These are phyloP conservation scores for Yponomeuta cagnagella DNA, from an alignment of 2,888 invertebrate species.

Conservation along the genomic window DNA sequence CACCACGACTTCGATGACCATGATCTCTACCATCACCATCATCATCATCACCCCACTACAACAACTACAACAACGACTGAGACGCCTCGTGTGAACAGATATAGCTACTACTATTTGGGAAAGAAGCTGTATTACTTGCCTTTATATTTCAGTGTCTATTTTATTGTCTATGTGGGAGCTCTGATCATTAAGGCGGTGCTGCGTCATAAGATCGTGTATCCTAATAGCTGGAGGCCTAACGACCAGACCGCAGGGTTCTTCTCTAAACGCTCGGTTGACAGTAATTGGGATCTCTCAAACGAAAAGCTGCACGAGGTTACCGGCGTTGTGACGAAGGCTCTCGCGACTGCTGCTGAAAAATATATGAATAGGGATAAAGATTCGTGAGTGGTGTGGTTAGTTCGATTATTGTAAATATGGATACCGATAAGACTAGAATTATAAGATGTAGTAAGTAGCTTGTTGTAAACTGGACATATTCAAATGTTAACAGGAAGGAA, in stretches of 20 bases:
- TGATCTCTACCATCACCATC: slow-evolving; percentile 40
- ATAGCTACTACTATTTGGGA: slow-evolving; percentile 85
- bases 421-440: neutral
- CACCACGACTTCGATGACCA: slow-evolving; percentile 55
- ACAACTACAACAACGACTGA: slow-evolving; percentile 64
- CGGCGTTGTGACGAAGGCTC: slow-evolving; percentile 59
- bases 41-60: slow-evolving; percentile 49
- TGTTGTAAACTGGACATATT: slow-evolving; percentile 70
- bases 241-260: slow-evolving; percentile 55
- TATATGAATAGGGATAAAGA: slow-evolving; percentile 41
- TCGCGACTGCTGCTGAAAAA: slow-evolving; percentile 57
- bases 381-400: slow-evolving; percentile 18
- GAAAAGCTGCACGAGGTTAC: slow-evolving; percentile 69
- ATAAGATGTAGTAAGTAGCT: neutral
- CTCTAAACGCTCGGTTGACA: slow-evolving; percentile 56
- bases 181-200: slow-evolving; percentile 83
- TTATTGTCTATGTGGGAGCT: slow-evolving; percentile 81
- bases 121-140: slow-evolving; percentile 85
- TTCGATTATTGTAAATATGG: slow-evolving; percentile 11
- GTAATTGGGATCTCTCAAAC: slow-evolving; percentile 60
- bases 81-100: slow-evolving; percentile 76
- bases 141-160: slow-evolving; percentile 84
- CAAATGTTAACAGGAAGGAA: slow-evolving; percentile 27
- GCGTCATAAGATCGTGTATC: slow-evolving; percentile 81
- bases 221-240: slow-evolving; percentile 71